Base-by-base conservation (phyloP, 2,888 invertebrate species). In the Agrotis segetum region DNA sequence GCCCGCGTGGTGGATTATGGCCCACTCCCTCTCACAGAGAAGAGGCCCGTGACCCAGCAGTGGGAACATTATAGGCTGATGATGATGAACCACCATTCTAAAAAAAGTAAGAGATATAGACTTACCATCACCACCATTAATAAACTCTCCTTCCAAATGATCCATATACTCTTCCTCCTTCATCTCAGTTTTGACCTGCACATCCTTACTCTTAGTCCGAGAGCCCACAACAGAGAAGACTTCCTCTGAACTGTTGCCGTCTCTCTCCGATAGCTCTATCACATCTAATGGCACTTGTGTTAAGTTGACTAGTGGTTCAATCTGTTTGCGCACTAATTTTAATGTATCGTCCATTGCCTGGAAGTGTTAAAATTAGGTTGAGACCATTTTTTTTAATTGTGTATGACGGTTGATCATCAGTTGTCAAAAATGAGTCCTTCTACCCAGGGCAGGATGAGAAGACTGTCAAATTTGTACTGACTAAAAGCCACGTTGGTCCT, bases 151-250 rank as follows among this genome's bases (percentile, higher is more conserved):
- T 34, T 91, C 90, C 6, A 86, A 77, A 70, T 85, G 78, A 0
- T 89, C 86, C 1, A 77, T 55, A 0, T 78, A 64, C 6, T 87
- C 85, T 58, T 94, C 94, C 13, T 89, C 88, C 59, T 94, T 92
- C 58, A 90, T 74, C 71, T 95, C 94, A 1, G 87, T 13, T 71
- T 94, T 94, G 0, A 94, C 78, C 24, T 83, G 76, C 3, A 85
- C 52, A 58, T 84, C 71, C 13, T 67, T 74, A 16, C 21, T 71
- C 14, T 55, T 70, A 11, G 71, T 71, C 34, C 71, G 71, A n/a
- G 80, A 77, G 21, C 76, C 81, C 5, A 88, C 44, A 0, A 87
- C 71, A 3, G 70, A 71, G 49, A 74, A 79, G 3, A 81, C 64
- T 55, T 87, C 88, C 11, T 88, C 88, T 7, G 71, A 49, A 24